Evolutionary conservation across 2,888 invertebrate genomes (phyloP).

Genomic region (Tinea semifulvella): DNA sequence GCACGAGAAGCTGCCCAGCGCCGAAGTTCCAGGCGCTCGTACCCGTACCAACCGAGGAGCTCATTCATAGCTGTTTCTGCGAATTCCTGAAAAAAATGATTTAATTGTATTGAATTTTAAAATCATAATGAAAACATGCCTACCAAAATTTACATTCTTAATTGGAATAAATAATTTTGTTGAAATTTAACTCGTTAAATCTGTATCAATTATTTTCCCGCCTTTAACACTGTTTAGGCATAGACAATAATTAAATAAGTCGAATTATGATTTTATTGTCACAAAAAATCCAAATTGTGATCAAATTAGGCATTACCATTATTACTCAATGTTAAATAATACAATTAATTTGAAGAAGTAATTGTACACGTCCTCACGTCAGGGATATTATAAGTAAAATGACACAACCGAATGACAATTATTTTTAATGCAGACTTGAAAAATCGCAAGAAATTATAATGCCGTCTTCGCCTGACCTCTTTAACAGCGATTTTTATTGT

Average conservation of each 20-base stretch:
- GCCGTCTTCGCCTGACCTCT: slow-evolving; percentile 3
- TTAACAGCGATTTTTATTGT: slow-evolving; percentile 5
- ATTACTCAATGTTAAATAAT: background rate
- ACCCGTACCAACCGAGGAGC: slow-evolving; percentile 91
- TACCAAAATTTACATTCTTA: too few species aligned
- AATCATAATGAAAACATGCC: too few species aligned
- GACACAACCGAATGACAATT: slow-evolving; percentile 20
- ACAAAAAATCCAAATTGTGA: too few species aligned
- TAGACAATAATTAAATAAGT: too few species aligned
- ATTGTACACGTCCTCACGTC: background rate
- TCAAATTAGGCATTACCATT: background rate
- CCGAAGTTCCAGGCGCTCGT: slow-evolving; percentile 73
- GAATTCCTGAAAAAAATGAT: slow-evolving; percentile 82
- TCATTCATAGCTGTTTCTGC: slow-evolving; percentile 94
- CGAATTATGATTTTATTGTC: too few species aligned
- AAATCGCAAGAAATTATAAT: slow-evolving; percentile 16
- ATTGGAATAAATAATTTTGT: too few species aligned
- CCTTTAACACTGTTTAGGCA: too few species aligned
- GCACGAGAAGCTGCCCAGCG: slow-evolving; percentile 61
- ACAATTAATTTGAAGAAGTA: background rate
- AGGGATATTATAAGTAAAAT: background rate
- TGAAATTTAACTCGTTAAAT: too few species aligned
- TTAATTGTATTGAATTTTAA: too few species aligned
- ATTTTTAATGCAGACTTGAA: slow-evolving; percentile 22
- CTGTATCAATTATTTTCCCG: too few species aligned